phyloP scores from a whole-genome alignment of 1,140 invertebrate genomes.

The Carposina sasakii region DNA sequence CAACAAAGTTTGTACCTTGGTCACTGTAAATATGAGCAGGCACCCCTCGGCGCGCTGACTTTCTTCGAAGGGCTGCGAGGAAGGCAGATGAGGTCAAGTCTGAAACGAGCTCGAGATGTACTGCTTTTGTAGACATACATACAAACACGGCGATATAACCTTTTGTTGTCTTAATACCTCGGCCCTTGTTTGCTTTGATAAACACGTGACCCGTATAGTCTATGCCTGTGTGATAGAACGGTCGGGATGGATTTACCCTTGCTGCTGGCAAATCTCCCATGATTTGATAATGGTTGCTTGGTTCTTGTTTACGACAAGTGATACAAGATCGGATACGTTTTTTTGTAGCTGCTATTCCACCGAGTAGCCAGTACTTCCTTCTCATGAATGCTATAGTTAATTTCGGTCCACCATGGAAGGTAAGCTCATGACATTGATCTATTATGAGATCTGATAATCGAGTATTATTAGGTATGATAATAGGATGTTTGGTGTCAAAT shows the following conservation, averaged over 20 bases:
- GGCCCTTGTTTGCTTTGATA: slow-evolving; percentile 23
- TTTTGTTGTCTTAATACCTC: slow-evolving; percentile 32
- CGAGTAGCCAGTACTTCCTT: slow-evolving; percentile 31
- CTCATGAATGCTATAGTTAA: slow-evolving; percentile 25
- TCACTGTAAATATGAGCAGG: slow-evolving; percentile 41
- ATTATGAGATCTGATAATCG: slow-evolving; percentile 27
- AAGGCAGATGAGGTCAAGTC: slow-evolving; percentile 46
- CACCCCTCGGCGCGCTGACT: slow-evolving; percentile 50
- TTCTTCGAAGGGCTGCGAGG: slow-evolving; percentile 46
- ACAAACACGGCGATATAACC: slow-evolving; percentile 52
- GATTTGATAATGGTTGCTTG: slow-evolving; percentile 18
- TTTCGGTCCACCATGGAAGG: slow-evolving; percentile 32
- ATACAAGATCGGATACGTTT: slow-evolving; percentile 22
- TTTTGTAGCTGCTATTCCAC: slow-evolving; percentile 13
- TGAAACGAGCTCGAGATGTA: slow-evolving; percentile 59
- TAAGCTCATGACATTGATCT: slow-evolving; percentile 22
- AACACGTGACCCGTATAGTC: slow-evolving; percentile 43
- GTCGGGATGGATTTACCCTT: slow-evolving; percentile 6
- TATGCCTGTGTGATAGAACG: slow-evolving; percentile 34
- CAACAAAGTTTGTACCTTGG: slow-evolving; percentile 54
- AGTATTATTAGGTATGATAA: slow-evolving; percentile 24
- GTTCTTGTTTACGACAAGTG: slow-evolving; percentile 21
- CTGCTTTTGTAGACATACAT: slow-evolving; percentile 48
- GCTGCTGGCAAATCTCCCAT: slow-evolving; percentile 40
- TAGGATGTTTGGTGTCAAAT: slow-evolving; percentile 22